A percentile compares a stretch with the other conserved stretches of the same genome.
Evolutionary conservation across 2,888 invertebrate species (phyloP).

Genomic region (Leptarthrus brevirostris): DNA sequence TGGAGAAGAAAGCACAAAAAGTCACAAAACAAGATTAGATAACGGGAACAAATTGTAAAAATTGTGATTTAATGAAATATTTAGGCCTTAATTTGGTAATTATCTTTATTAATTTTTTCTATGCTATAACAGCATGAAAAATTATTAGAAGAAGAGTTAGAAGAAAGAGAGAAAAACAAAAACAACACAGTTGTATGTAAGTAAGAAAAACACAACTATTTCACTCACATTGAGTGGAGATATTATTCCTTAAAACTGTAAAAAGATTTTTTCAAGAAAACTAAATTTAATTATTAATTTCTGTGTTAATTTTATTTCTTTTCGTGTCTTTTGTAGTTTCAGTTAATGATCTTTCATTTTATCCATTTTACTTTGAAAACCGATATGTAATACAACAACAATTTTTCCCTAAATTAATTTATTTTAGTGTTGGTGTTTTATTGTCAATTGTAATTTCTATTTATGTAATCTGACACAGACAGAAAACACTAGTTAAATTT

Average conservation of each 20-base stretch:
- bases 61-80: neutral
- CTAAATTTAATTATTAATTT: constrained; percentile 8
- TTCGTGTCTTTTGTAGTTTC: neutral
- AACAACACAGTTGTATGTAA: constrained; percentile 31
- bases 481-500: neutral
- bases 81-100: neutral
- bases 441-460: constrained; percentile 20
- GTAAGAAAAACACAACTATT: constrained; percentile 25
- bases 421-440: constrained; percentile 25
- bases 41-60: neutral
- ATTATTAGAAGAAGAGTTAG: neutral
- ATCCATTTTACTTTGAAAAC: neutral
- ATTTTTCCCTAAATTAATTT: constrained; percentile 27
- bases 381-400: constrained; percentile 13
- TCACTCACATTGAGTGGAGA: constrained; percentile 49
- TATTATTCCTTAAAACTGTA: constrained; percentile 35
- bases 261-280: constrained; percentile 8
- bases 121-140: neutral
- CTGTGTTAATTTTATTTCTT: constrained; percentile 9
- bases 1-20: neutral
- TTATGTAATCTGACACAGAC: constrained; percentile 24
- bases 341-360: neutral
- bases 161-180: neutral
- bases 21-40: neutral
- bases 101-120: neutral